Percentiles rank a stretch among this genome's conserved stretches.
phyloP scores from a whole-genome alignment of 2,888 invertebrate species.

The Ichneumoninae sp. region DNA sequence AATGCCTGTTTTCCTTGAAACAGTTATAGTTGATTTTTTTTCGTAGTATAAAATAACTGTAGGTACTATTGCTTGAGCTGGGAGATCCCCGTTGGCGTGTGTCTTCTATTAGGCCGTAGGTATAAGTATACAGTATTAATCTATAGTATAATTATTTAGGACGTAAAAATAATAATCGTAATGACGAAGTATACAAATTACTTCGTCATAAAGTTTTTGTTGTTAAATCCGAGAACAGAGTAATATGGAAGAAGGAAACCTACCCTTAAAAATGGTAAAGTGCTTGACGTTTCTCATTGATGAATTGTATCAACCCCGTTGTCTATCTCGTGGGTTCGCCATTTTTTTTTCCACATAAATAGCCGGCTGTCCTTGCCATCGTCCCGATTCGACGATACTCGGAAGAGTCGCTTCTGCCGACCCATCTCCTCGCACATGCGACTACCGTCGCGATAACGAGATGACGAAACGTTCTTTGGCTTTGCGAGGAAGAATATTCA shows the following conservation, averaged over 20 bases:
- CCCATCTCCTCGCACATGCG: not conserved
- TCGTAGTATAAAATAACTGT: slow-evolving; percentile 65
- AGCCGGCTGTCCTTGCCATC: not conserved
- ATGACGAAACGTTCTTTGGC: slow-evolving; percentile 32
- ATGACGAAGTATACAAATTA: not conserved
- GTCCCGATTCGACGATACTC: not conserved
- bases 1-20: slow-evolving; percentile 49
- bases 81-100: slow-evolving; percentile 73
- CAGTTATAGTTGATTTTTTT: slow-evolving; percentile 51
- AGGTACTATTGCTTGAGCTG: slow-evolving; percentile 79
- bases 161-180: slow-evolving; percentile 16
- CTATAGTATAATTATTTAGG: slow-evolving; percentile 27
- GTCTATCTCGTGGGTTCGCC: not conserved
- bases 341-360: slow-evolving; percentile 2
- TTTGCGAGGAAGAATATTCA: slow-evolving; percentile 38
- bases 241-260: slow-evolving; percentile 2
- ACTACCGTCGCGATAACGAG: slow-evolving; percentile 6
- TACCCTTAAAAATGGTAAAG: slow-evolving; percentile 8
- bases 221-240: slow-evolving; percentile 1
- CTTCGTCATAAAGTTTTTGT: slow-evolving; percentile 6
- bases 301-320: not conserved
- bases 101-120: slow-evolving; percentile 66
- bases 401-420: not conserved
- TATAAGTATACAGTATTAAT: slow-evolving; percentile 24
- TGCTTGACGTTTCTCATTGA: not conserved